These are phyloP conservation scores for Auanema freiburgensis DNA, from an alignment of 2,888 invertebrate genomes.

Conservation along the genomic window DNA sequence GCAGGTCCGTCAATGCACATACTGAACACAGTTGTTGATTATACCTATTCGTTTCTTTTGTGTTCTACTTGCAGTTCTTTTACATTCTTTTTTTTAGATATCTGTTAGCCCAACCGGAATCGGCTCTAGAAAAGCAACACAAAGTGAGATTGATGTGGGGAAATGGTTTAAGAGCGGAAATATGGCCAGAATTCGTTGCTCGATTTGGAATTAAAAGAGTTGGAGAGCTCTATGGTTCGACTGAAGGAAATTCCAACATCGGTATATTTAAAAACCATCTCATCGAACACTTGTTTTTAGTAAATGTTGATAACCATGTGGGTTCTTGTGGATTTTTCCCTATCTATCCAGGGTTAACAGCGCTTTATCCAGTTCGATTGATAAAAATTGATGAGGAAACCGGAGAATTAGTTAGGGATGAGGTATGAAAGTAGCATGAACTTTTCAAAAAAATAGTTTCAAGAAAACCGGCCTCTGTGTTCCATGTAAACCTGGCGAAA, in stretches of 20 bases:
- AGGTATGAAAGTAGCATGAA: conserved; percentile 22
- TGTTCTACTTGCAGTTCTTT: not conserved
- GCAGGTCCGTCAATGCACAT: conserved; percentile 59
- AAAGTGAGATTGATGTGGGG: conserved; percentile 79
- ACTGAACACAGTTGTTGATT: not conserved
- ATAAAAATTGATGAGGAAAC: conserved; percentile 85
- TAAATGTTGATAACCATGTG: conserved; percentile 86
- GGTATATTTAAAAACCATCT: conserved; percentile 57
- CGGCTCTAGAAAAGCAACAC: conserved; percentile 66
- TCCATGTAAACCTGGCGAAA: conserved; percentile 78
- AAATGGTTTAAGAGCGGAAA: conserved; percentile 88
- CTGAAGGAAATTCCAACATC: conserved; percentile 96
- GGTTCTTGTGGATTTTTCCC: conserved; percentile 89
- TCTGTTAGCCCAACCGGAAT: conserved; percentile 67
- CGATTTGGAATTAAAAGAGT: conserved; percentile 83
- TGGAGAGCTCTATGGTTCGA: conserved; percentile 93
- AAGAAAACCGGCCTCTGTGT: conserved; percentile 79
- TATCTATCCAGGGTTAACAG: conserved; percentile 76
- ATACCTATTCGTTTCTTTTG: not conserved
- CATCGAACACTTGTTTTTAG: conserved; percentile 67
- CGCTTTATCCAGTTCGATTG: conserved; percentile 88
- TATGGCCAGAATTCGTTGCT: conserved; percentile 85
- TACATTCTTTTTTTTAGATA: conserved; percentile 56
- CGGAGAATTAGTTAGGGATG: conserved; percentile 83
- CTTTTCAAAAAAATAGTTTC: conserved; percentile 3